phyloP scores from a whole-genome alignment of 2,113 vertebrate genomes.

The Tretioscincus oriximinensis region DNA sequence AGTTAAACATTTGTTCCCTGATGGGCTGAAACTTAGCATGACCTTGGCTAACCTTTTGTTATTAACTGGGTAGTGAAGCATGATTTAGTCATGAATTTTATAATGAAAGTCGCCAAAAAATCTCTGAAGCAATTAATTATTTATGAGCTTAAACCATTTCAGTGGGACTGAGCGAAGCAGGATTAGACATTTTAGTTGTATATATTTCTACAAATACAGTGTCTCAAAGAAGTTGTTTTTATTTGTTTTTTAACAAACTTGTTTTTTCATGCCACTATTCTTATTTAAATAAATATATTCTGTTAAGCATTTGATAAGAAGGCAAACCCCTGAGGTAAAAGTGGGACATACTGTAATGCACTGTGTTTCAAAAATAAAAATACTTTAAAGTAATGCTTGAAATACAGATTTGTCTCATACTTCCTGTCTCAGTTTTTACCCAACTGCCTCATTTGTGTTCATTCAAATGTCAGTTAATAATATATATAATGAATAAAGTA shows the following conservation, averaged over 20 bases:
- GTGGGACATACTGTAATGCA: not conserved
- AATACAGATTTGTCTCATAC: not conserved
- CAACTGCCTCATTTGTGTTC: not conserved
- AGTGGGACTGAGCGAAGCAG: slow-evolving; percentile 14
- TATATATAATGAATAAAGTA: not conserved
- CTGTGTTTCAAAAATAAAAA: not conserved
- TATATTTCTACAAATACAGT: slow-evolving; percentile 6
- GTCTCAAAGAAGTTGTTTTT: not conserved
- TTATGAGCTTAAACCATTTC: slow-evolving; percentile 16
- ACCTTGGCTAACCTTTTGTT: slow-evolving; percentile 33
- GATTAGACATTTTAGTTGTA: slow-evolving; percentile 7
- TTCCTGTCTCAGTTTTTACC: not conserved
- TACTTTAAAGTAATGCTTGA: not conserved
- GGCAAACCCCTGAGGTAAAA: not conserved
- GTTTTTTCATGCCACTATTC: not conserved
- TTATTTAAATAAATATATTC: slow-evolving; percentile 4
- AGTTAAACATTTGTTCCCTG: slow-evolving; percentile 4
- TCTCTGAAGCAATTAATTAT: slow-evolving; percentile 32
- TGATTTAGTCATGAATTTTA: slow-evolving; percentile 40
- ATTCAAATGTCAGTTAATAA: not conserved
- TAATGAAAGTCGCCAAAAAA: slow-evolving; percentile 30
- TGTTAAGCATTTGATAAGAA: not conserved
- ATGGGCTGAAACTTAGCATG: slow-evolving; percentile 20
- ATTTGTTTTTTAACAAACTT: not conserved
- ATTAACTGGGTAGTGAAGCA: slow-evolving; percentile 30